A percentile compares a stretch with the other conserved stretches of the same genome.
phyloP scores from a whole-genome alignment of 1,140 invertebrate genomes.

The Leptonema lineaticorne region DNA sequence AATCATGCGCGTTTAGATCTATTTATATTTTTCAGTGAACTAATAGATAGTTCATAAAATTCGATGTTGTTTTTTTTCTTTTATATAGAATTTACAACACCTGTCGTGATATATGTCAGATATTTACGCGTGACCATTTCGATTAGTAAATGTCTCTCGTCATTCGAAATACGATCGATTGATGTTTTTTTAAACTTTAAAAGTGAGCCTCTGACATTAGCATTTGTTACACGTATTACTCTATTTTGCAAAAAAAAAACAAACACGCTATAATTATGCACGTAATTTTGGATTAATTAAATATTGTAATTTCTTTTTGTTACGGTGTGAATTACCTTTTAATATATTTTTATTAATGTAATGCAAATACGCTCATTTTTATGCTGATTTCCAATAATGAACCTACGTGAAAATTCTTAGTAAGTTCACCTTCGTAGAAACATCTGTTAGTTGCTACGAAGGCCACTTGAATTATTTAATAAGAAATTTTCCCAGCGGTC shows the following conservation, averaged over 20 bases:
- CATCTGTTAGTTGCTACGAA: constrained; percentile 16
- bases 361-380: no score
- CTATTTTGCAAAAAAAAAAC: no score
- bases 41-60: not conserved
- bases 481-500: no score
- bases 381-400: no score
- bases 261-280: no score
- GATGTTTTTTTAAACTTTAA: constrained; percentile 3
- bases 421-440: constrained; percentile 16
- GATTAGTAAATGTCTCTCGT: constrained; percentile 19
- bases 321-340: no score
- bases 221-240: no score
- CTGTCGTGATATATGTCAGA: constrained; percentile 7
- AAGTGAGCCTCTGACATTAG: no score
- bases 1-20: not conserved
- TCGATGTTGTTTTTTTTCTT: not conserved
- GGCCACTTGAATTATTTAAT: constrained; percentile 15
- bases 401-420: no score
- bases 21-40: not conserved
- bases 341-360: no score
- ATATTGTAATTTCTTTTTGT: no score
- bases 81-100: not conserved
- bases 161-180: not conserved
- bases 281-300: no score
- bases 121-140: constrained; percentile 13